phyloP scores from a whole-genome alignment of 2,888 invertebrate genomes.

The Microctonus brassicae region DNA sequence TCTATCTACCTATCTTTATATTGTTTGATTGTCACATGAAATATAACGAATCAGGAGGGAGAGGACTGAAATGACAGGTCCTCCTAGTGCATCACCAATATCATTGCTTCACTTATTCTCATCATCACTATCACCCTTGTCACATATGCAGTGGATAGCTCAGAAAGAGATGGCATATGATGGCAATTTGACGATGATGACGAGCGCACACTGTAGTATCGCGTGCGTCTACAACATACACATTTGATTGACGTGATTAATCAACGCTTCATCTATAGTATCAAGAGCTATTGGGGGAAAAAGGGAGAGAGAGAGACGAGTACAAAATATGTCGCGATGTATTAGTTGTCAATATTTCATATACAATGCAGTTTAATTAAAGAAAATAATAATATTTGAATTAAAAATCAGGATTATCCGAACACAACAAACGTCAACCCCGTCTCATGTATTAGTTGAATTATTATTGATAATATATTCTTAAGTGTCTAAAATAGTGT shows the following conservation, averaged over 20 bases:
- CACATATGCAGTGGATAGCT: not conserved
- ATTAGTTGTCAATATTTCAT: not conserved
- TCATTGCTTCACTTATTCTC: not conserved
- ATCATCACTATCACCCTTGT: not conserved
- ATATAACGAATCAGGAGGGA: not conserved
- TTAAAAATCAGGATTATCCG: not conserved
- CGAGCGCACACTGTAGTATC: not conserved
- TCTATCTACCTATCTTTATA: too few relatives aligned
- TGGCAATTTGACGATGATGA: not conserved
- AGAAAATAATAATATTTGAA: not conserved
- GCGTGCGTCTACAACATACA: not conserved
- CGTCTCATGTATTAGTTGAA: conserved; percentile 48
- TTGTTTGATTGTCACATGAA: not conserved
- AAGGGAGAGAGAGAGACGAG: not conserved
- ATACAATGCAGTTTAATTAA: not conserved
- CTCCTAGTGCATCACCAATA: too few relatives aligned
- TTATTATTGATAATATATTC: conserved; percentile 45
- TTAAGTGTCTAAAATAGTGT: conserved; percentile 40
- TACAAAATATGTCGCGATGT: not conserved
- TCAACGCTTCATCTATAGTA: not conserved
- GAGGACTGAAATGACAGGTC: not conserved
- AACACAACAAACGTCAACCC: conserved; percentile 13
- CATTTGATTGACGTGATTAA: conserved; percentile 3
- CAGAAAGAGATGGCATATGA: not conserved
- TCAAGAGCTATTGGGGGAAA: not conserved